Evolutionary conservation across 2,888 invertebrate genomes (phyloP).

Genomic region (Hypsopygia costalis): DNA sequence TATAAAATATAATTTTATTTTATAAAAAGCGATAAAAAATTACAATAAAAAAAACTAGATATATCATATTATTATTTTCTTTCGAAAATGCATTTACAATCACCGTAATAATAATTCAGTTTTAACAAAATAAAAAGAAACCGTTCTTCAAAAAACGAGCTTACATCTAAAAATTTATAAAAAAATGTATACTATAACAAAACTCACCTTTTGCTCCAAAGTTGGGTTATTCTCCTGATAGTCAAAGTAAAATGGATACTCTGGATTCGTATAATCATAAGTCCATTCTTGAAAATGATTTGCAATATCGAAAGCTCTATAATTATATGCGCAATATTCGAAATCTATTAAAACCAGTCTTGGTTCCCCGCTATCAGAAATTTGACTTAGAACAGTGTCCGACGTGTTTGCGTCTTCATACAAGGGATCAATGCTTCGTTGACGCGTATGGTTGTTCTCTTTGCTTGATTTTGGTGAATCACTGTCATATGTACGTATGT

Average conservation of each 20-base stretch:
- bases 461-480: conserved; percentile 22
- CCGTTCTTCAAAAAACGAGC: too few species aligned
- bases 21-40: too few species aligned
- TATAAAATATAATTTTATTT: too few species aligned
- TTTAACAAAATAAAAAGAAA: too few species aligned
- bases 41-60: too few species aligned
- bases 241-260: conserved; percentile 89
- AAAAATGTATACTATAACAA: too few species aligned
- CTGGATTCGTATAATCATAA: conserved; percentile 90
- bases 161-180: too few species aligned
- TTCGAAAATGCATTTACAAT: too few species aligned
- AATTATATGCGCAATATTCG: conserved; percentile 96
- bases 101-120: too few species aligned
- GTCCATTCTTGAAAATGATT: conserved; percentile 97
- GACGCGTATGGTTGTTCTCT: conserved; percentile 26
- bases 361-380: conserved; percentile 73
- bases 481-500: conserved; percentile 33
- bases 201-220: conserved; percentile 86
- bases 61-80: too few species aligned
- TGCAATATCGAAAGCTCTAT: conserved; percentile 94
- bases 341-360: conserved; percentile 92
- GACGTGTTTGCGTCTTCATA: conserved; percentile 53
- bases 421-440: conserved; percentile 22
- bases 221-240: conserved; percentile 86
- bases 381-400: conserved; percentile 50